Percentiles rank a stretch among this genome's conserved stretches.
Evolutionary conservation across 2,888 invertebrate genomes (phyloP).

Genomic region (Amiota communis): DNA sequence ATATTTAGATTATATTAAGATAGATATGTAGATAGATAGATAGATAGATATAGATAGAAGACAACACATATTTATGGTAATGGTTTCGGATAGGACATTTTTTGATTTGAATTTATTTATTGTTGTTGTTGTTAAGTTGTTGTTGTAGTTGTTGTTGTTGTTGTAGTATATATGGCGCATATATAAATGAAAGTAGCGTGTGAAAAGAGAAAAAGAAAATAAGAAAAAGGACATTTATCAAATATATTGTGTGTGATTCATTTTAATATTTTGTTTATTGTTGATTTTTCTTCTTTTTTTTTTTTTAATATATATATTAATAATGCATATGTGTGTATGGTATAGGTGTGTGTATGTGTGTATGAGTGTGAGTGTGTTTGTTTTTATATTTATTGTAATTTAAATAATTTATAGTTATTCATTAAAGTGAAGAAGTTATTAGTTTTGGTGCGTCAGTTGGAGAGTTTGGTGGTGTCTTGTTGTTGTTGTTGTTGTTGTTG

Average conservation of each 20-base stretch:
- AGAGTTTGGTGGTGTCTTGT: slow-evolving; percentile 23
- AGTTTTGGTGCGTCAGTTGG: slow-evolving; percentile 8
- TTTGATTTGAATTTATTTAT: slow-evolving; percentile 47
- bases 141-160: slow-evolving; percentile 40
- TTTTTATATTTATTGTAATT: not conserved
- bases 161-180: slow-evolving; percentile 3
- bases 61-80: slow-evolving; percentile 35
- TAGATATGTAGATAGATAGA: not conserved
- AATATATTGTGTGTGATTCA: slow-evolving; percentile 62
- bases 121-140: slow-evolving; percentile 35
- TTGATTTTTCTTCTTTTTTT: slow-evolving; percentile 38
- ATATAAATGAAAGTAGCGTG: slow-evolving; percentile 63
- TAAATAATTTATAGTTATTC: slow-evolving; percentile 20
- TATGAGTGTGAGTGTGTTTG: slow-evolving; percentile 42
- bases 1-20: not conserved
- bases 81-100: slow-evolving; percentile 28
- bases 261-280: not conserved
- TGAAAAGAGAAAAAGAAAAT: slow-evolving; percentile 60
- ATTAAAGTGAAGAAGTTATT: slow-evolving; percentile 29
- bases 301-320: slow-evolving; percentile 43
- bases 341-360: slow-evolving; percentile 41
- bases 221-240: slow-evolving; percentile 66
- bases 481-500: slow-evolving; percentile 11
- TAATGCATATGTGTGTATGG: slow-evolving; percentile 12
- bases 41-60: not conserved